Percentiles rank a stretch among this genome's conserved stretches.
phyloP scores from a whole-genome alignment of 2,113 vertebrate genomes.

The Holacanthus passer region DNA sequence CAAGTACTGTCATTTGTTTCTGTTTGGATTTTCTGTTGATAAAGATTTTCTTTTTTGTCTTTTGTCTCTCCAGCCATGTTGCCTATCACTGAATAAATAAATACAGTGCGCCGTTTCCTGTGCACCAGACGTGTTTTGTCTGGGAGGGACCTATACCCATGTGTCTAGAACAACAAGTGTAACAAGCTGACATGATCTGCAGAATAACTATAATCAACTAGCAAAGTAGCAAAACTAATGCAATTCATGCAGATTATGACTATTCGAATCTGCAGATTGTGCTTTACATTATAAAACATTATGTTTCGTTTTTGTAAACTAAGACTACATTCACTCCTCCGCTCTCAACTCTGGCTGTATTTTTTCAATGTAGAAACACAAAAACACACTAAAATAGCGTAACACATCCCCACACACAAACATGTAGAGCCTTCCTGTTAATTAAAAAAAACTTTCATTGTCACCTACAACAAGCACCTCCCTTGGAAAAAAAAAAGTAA shows the following conservation, averaged over 20 bases:
- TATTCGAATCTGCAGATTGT: too few relatives aligned
- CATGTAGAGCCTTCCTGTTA: constrained; percentile 27
- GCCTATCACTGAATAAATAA: not conserved
- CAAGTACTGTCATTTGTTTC: not conserved
- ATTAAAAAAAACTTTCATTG: constrained; percentile 43
- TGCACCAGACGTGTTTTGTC: not conserved
- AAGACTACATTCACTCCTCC: not conserved
- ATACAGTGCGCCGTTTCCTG: not conserved
- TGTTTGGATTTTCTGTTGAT: not conserved
- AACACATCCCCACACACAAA: not conserved
- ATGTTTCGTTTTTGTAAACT: too few relatives aligned
- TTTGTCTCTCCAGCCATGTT: not conserved
- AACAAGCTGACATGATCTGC: not conserved
- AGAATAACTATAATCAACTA: not conserved
- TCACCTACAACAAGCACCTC: constrained; percentile 7
- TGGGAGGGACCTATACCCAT: not conserved
- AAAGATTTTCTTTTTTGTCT: not conserved
- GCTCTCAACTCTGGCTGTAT: not conserved
- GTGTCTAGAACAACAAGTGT: not conserved
- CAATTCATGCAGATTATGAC: not conserved
- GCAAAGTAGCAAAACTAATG: not conserved
- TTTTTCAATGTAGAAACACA: not conserved
- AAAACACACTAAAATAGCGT: not conserved
- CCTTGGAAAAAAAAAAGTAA: not conserved
- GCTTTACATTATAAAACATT: too few relatives aligned